Percentiles rank a stretch among this genome's conserved stretches.
phyloP scores from a whole-genome alignment of 2,113 vertebrate genomes.

The Pteronura brasiliensis region DNA sequence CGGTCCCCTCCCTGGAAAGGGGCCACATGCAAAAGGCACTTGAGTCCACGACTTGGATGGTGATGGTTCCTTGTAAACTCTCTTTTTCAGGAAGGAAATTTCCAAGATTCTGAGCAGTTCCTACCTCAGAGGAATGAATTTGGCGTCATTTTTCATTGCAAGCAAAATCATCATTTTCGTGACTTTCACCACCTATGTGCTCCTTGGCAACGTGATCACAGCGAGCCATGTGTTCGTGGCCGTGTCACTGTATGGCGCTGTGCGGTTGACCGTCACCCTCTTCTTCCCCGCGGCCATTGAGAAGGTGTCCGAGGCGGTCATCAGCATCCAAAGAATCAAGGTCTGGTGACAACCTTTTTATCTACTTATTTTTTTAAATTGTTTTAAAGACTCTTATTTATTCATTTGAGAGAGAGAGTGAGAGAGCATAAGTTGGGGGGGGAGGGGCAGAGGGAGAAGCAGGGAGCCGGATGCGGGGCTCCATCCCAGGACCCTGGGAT shows the following conservation, averaged over 20 bases:
- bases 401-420: no score
- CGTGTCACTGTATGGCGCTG: slow-evolving; percentile 89
- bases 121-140: slow-evolving; percentile 94
- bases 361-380: no score
- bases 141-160: slow-evolving; percentile 94
- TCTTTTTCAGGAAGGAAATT: slow-evolving; percentile 91
- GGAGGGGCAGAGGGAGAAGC: neutral
- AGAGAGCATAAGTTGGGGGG: no score
- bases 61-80: neutral
- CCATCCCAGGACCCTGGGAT: neutral
- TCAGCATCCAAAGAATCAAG: slow-evolving; percentile 95
- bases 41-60: neutral
- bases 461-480: neutral
- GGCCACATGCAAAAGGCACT: accelerated
- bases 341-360: slow-evolving; percentile 75
- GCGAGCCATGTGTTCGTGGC: slow-evolving; percentile 93
- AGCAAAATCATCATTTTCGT: slow-evolving; percentile 95
- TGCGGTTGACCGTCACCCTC: slow-evolving; percentile 93
- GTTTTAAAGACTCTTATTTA: no score
- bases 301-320: slow-evolving; percentile 88
- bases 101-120: slow-evolving; percentile 93
- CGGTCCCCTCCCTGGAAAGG: neutral
- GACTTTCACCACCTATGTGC: slow-evolving; percentile 91
- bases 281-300: slow-evolving; percentile 95
- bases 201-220: slow-evolving; percentile 89